Base-by-base conservation (phyloP, 2,797 vertebrate species). In the Australoheros facetus region DNA sequence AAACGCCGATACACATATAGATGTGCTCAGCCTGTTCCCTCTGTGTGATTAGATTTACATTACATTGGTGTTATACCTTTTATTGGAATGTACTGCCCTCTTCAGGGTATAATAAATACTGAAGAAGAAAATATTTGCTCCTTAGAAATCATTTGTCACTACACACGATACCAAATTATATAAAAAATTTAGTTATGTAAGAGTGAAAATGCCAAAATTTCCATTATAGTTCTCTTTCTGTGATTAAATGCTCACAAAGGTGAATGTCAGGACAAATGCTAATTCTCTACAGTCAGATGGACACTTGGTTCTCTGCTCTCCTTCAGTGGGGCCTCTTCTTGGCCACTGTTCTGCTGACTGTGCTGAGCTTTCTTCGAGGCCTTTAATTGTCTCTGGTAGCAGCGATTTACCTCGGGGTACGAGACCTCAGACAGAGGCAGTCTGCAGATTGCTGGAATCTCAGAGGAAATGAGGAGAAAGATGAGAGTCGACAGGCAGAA, bases 401-500 rank as follows among this genome's bases (percentile, higher is more conserved):
- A 84, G n/a, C 93, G 88, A 62, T 97, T 97, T 88, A 95, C 95
- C 87, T 97, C 95, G 0, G 96, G 96, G 78, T 95, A 96, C 60
- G 95, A 95, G 82, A 96, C 95, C 89, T 92, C 93, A 85, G 94
- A 95, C 77, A 96, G 93, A 0, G 96, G 95, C 75, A 96, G 89
- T 87, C 92, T 96, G 91, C 94, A 95, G 89, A 97, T 95, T 59
- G 91, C 93, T 0, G 92, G 79, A 58, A 90, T 90, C 80, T 95
- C 95, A 6, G 94, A 96, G 3, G 89, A 96, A 88, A 97, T 82
- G 6, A 97, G 94, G 85, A 98, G 93, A 90, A 96, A 97, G 30
- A 94, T 94, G 79, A 96, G 93, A 0, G 96, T 94, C 7, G 96
- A 96, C 80, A 97, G 83, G 82, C 97, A 97, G 84, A 97, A 97